A percentile compares a stretch with the other conserved stretches of the same genome.
Conservation (phyloP, 2,888 invertebrate species). For the Sipunculus nudus region DNA sequence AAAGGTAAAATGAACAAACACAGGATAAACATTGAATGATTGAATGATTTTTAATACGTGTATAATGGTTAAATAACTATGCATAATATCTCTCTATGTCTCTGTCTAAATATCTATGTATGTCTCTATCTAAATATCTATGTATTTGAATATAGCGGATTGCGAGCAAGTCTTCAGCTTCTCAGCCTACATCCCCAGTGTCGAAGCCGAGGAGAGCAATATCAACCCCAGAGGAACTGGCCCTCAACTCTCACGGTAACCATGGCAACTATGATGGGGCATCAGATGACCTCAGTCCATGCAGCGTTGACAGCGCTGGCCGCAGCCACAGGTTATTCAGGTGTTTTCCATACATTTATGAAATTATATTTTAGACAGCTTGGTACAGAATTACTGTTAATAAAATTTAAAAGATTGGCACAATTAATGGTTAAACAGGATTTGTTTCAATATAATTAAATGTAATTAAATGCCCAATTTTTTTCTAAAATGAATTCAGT, state of each 20-base stretch:
- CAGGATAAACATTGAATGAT: background rate
- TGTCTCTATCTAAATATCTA: background rate
- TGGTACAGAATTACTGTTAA: too few species aligned
- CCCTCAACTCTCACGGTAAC: constrained; percentile 21
- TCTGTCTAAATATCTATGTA: background rate
- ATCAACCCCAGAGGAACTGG: constrained; percentile 50
- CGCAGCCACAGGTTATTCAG: too few species aligned
- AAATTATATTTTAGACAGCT: too few species aligned
- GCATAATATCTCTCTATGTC: background rate
- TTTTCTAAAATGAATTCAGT: too few species aligned
- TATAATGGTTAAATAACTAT: background rate
- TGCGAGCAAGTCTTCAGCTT: too few species aligned
- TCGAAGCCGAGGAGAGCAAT: constrained; percentile 43
- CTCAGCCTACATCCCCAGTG: constrained; percentile 89
- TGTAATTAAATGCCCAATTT: too few species aligned
- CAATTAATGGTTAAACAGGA: too few species aligned
- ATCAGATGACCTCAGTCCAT: constrained; percentile 7
- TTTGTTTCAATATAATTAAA: too few species aligned
- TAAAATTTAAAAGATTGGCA: too few species aligned
- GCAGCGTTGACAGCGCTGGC: constrained; percentile 6
- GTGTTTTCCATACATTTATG: too few species aligned
- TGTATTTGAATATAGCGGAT: background rate
- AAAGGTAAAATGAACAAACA: background rate
- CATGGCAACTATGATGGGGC: constrained; percentile 16
- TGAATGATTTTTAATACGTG: too few species aligned